These are phyloP conservation scores for Xestia ashworthii DNA, from an alignment of 2,888 invertebrate genomes.

Conservation along the genomic window DNA sequence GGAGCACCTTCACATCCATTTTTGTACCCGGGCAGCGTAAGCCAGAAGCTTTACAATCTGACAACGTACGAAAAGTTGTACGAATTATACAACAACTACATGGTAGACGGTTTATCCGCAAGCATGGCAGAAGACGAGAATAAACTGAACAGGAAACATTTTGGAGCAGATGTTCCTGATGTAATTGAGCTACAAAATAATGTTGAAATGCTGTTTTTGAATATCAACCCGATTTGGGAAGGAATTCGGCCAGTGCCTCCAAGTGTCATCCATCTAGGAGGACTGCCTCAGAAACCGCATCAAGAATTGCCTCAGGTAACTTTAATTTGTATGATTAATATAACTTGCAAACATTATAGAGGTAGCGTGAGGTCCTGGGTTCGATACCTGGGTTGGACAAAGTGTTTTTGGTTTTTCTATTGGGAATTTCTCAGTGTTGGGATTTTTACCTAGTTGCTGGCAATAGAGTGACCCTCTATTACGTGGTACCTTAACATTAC, in stretches of 20 bases:
- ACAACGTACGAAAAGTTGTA: constrained; percentile 70
- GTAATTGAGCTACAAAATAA: constrained; percentile 67
- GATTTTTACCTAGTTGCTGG: no score
- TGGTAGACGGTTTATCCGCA: constrained; percentile 14
- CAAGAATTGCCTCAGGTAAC: constrained; percentile 81
- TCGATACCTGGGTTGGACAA: no score
- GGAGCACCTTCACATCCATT: constrained; percentile 74
- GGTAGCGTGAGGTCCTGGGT: no score
- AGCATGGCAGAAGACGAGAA: constrained; percentile 48
- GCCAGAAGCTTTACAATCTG: constrained; percentile 69
- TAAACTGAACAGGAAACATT: constrained; percentile 57
- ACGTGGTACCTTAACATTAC: no score
- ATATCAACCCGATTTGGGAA: constrained; percentile 79
- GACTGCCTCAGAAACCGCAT: constrained; percentile 78
- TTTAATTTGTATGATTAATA: not conserved
- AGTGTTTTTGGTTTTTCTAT: no score
- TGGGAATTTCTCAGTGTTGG: no score
- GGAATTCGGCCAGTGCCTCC: constrained; percentile 80
- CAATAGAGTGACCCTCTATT: no score
- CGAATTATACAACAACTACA: constrained; percentile 63
- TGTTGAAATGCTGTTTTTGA: constrained; percentile 82
- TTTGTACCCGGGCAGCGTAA: constrained; percentile 66
- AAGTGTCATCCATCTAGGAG: constrained; percentile 81
- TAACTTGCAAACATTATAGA: no score
- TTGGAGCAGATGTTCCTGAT: constrained; percentile 68